Evolutionary conservation across 2,797 vertebrate species (phyloP).

Genomic region (Leptodactylus fallax): DNA sequence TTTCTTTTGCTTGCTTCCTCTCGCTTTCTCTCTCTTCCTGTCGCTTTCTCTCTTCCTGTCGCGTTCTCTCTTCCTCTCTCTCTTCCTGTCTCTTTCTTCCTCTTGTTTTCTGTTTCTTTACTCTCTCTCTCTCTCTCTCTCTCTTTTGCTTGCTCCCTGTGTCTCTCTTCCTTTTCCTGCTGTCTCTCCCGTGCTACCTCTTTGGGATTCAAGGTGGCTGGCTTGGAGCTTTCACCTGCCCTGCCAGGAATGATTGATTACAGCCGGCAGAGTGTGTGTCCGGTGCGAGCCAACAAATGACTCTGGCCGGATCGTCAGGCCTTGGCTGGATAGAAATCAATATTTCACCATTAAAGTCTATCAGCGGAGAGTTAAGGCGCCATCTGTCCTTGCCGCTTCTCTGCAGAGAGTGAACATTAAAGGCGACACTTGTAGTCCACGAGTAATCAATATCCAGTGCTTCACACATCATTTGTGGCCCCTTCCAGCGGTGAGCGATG

Average conservation of each 20-base stretch:
- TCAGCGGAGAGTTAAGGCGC: slow-evolving; percentile 88
- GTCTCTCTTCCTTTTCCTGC: slow-evolving; percentile 19
- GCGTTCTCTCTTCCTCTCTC: neutral
- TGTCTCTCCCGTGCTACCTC: slow-evolving; percentile 67
- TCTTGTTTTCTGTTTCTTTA: neutral
- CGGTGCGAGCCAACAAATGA: slow-evolving; percentile 95
- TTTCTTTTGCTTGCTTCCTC: neutral
- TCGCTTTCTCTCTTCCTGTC: neutral
- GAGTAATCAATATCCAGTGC: slow-evolving; percentile 94
- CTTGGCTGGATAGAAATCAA: slow-evolving; percentile 97
- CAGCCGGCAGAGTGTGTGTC: slow-evolving; percentile 82
- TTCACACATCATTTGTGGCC: slow-evolving; percentile 97
- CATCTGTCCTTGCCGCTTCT: slow-evolving; percentile 89
- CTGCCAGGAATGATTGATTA: slow-evolving; percentile 94
- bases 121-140: neutral
- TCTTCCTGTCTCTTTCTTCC: neutral
- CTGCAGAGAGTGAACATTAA: slow-evolving; percentile 91
- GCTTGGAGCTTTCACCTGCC: slow-evolving; percentile 79
- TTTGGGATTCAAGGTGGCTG: slow-evolving; percentile 82
- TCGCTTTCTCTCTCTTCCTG: neutral
- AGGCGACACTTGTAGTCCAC: slow-evolving; percentile 93
- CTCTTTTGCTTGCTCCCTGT: neutral
- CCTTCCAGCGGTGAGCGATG: slow-evolving; percentile 92
- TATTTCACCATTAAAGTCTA: slow-evolving; percentile 98
- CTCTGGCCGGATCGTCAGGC: slow-evolving; percentile 92